A percentile compares a stretch with the other conserved stretches of the same genome.
phyloP scores from a whole-genome alignment of 2,797 vertebrate species.

The Lithobates sylvaticus region DNA sequence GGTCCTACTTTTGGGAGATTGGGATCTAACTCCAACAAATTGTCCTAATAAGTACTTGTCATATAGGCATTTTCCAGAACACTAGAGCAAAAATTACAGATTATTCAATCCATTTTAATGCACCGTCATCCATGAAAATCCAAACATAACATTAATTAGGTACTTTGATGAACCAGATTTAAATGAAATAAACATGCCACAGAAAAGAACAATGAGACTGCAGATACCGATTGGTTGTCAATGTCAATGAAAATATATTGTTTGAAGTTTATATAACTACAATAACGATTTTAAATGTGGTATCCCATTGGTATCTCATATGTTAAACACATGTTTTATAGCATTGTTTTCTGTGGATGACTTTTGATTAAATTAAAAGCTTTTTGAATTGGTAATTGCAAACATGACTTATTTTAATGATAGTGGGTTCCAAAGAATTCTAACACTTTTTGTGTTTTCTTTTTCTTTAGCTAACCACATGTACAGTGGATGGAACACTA shows the following conservation, averaged over 20 bases:
- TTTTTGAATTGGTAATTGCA: slow-evolving; percentile 16
- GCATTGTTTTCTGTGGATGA: background rate
- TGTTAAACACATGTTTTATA: slow-evolving; percentile 34
- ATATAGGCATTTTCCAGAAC: too few species aligned
- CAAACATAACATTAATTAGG: background rate
- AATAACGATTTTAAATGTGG: slow-evolving; percentile 4
- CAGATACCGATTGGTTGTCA: background rate
- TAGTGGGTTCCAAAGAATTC: background rate
- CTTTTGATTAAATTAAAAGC: slow-evolving; percentile 24
- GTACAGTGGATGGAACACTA: slow-evolving; percentile 53
- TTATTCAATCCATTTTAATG: too few species aligned
- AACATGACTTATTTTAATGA: slow-evolving; percentile 13
- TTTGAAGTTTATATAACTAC: background rate
- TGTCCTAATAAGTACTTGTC: too few species aligned
- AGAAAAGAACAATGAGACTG: background rate
- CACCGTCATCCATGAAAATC: background rate
- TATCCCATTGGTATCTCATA: slow-evolving; percentile 1
- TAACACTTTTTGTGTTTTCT: slow-evolving; percentile 1
- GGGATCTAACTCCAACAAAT: too few species aligned
- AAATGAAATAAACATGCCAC: background rate
- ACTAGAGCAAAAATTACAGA: too few species aligned
- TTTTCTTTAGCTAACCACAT: slow-evolving; percentile 47
- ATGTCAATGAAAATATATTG: background rate
- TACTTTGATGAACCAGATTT: background rate
- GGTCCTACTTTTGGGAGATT: too few species aligned